Percentiles rank a stretch among this genome's conserved stretches.
These are phyloP conservation scores for Amia ocellicauda DNA, from an alignment of 2,113 vertebrate species.

Conservation along the genomic window DNA sequence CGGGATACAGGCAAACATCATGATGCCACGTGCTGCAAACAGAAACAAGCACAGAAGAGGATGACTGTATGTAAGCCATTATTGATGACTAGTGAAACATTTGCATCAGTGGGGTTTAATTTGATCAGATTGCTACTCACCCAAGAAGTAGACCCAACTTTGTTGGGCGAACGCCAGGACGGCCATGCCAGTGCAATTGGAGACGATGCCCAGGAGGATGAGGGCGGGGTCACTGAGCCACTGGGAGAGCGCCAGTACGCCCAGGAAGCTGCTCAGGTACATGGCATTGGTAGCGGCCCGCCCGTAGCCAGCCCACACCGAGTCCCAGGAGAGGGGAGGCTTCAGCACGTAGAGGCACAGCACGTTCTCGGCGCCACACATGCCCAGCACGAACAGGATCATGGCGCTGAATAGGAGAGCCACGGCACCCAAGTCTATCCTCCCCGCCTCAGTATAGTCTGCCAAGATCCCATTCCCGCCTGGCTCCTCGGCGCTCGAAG, in stretches of 20 bases:
- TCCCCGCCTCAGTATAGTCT: not conserved
- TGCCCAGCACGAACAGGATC: slow-evolving; percentile 40
- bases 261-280: slow-evolving; percentile 48
- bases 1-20: slow-evolving; percentile 52
- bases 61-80: too few species aligned
- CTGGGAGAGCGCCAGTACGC: slow-evolving; percentile 34
- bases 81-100: too few species aligned
- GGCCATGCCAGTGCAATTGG: slow-evolving; percentile 45
- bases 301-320: slow-evolving; percentile 45
- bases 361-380: slow-evolving; percentile 40
- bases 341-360: slow-evolving; percentile 45
- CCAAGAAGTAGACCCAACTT: slow-evolving; percentile 45
- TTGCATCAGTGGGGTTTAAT: too few species aligned
- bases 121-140: slow-evolving; percentile 25
- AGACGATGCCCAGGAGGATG: slow-evolving; percentile 43
- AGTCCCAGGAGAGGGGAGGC: slow-evolving; percentile 45
- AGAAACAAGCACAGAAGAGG: not conserved
- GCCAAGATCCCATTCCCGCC: not conserved
- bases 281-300: slow-evolving; percentile 38
- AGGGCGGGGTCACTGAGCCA: slow-evolving; percentile 32
- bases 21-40: slow-evolving; percentile 39
- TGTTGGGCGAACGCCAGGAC: slow-evolving; percentile 41
- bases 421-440: slow-evolving; percentile 17
- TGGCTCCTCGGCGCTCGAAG: not conserved
- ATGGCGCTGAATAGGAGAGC: slow-evolving; percentile 31